Conservation (phyloP, 2,797 vertebrate species). For the Ctenosaura bakeri region DNA sequence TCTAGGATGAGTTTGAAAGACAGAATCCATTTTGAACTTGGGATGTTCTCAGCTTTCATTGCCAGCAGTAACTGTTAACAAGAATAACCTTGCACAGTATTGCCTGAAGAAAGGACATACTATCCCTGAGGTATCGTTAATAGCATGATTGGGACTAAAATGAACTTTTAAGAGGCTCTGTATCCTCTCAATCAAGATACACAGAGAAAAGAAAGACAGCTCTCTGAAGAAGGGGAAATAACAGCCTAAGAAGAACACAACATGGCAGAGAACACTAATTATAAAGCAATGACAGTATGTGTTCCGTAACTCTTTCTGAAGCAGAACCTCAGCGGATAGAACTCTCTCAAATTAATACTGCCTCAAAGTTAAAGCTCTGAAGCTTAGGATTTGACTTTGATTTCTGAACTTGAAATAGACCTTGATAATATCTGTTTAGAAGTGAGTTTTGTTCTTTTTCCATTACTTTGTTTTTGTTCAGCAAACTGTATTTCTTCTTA, state of each 20-base stretch:
- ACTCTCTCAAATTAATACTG: constrained; percentile 19
- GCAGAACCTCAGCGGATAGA: constrained; percentile 9
- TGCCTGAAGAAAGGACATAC: constrained; percentile 45
- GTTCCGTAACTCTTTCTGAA: constrained; percentile 38
- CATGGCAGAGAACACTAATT: constrained; percentile 12
- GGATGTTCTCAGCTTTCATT: constrained; percentile 39
- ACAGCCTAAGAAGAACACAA: constrained; percentile 24
- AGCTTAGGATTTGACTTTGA: not conserved
- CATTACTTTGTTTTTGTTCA: not conserved
- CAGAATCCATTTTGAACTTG: constrained; percentile 40
- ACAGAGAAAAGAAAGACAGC: constrained; percentile 25
- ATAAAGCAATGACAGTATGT: constrained; percentile 5
- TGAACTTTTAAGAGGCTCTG: constrained; percentile 41
- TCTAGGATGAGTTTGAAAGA: constrained; percentile 25
- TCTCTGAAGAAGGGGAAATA: constrained; percentile 33
- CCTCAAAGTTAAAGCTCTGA: constrained; percentile 18
- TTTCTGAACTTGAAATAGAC: constrained; percentile 1
- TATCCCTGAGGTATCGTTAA: constrained; percentile 37
- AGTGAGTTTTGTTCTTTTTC: not conserved
- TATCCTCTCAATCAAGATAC: constrained; percentile 26
- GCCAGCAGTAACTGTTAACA: constrained; percentile 37
- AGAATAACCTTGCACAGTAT: constrained; percentile 49
- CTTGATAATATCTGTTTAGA: constrained; percentile 12
- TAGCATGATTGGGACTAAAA: constrained; percentile 31
- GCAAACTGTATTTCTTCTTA: not conserved